Evolutionary conservation across 2,888 invertebrate genomes (phyloP).

Genomic region (Tubiluchus corallicola): DNA sequence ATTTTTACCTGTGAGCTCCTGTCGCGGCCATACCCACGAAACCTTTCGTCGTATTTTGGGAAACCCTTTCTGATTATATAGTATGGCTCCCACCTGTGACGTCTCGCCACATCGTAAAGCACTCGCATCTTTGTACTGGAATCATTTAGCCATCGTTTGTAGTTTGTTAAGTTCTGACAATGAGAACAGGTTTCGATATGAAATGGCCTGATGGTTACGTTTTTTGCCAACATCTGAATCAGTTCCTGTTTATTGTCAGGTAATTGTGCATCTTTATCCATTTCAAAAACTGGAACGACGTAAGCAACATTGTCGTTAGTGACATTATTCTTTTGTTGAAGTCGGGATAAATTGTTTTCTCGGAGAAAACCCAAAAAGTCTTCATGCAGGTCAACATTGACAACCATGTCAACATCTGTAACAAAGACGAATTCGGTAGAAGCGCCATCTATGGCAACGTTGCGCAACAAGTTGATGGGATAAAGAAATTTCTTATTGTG

Average conservation of each 20-base stretch:
- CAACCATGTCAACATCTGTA: slow-evolving; percentile 36
- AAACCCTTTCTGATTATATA: slow-evolving; percentile 32
- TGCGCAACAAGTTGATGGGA: slow-evolving; percentile 37
- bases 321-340: no score
- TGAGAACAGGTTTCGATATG: slow-evolving; percentile 35
- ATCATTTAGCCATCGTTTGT: slow-evolving; percentile 34
- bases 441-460: slow-evolving; percentile 32
- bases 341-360: no score
- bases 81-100: slow-evolving; percentile 39
- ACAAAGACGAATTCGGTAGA: slow-evolving; percentile 33
- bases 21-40: slow-evolving; percentile 39
- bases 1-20: slow-evolving; percentile 37
- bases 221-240: slow-evolving; percentile 27
- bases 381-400: slow-evolving; percentile 29
- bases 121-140: slow-evolving; percentile 22
- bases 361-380: slow-evolving; percentile 24
- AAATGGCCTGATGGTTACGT: slow-evolving; percentile 32
- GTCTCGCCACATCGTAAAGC: slow-evolving; percentile 34
- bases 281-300: slow-evolving; percentile 37
- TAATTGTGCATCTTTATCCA: slow-evolving; percentile 19
- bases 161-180: slow-evolving; percentile 37
- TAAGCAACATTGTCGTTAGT: slow-evolving; percentile 27
- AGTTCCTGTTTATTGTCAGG: slow-evolving; percentile 31
- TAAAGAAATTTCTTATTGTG: no score
- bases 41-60: slow-evolving; percentile 37